Evolutionary conservation across 2,113 vertebrate genomes (phyloP).

Genomic region (Proterorhinus semilunaris): DNA sequence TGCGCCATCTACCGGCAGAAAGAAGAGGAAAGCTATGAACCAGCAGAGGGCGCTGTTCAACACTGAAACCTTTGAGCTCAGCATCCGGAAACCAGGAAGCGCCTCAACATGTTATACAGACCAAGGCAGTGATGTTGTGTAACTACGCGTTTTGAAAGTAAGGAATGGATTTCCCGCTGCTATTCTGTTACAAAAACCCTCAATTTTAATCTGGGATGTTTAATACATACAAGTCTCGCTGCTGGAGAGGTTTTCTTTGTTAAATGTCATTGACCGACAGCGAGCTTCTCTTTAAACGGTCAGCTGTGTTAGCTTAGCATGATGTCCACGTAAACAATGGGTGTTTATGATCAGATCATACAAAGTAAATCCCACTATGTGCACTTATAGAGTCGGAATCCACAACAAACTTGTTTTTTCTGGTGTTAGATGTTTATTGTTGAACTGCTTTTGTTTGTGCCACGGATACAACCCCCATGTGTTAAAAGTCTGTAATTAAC

Average conservation of each 20-base stretch:
- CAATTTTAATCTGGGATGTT: neutral
- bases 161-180: conserved; percentile 7
- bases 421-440: neutral
- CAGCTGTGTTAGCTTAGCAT: conserved; percentile 51
- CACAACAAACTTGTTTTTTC: neutral
- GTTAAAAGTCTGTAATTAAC: neutral
- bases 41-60: conserved; percentile 44
- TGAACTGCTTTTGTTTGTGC: neutral
- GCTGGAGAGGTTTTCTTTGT: fast-evolving
- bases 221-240: fast-evolving
- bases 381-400: neutral
- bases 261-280: neutral
- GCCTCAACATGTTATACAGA: conserved; percentile 20
- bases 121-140: conserved; percentile 43
- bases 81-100: conserved; percentile 32
- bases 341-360: neutral
- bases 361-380: neutral
- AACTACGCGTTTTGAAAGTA: conserved; percentile 58
- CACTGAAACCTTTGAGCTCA: neutral
- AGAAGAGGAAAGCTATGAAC: fast-evolving
- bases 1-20: conserved; percentile 49
- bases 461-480: neutral
- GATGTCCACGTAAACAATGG: conserved; percentile 66
- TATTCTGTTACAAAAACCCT: neutral
- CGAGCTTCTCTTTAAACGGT: neutral